Percentiles rank a stretch among this genome's conserved stretches.
These are phyloP conservation scores for Thinocorus orbignyianus DNA, from an alignment of 2,113 vertebrate genomes.

Conservation along the genomic window DNA sequence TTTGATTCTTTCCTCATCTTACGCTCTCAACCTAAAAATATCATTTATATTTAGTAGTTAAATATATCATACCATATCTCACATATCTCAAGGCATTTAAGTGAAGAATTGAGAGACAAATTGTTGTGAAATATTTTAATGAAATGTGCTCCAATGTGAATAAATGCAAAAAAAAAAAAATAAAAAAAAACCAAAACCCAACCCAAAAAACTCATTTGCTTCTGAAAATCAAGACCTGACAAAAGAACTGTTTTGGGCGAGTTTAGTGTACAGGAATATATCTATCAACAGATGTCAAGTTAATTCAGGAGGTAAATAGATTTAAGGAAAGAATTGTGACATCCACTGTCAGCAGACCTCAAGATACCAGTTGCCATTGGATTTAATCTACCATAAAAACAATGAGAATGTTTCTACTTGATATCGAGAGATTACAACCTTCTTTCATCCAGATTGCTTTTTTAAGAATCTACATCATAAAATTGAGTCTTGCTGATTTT, in stretches of 20 bases:
- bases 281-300: conserved; percentile 61
- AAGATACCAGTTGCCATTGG: conserved; percentile 19
- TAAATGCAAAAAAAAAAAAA: not conserved
- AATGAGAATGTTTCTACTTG: conserved; percentile 40
- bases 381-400: conserved; percentile 64
- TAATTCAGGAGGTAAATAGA: conserved; percentile 53
- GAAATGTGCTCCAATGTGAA: not conserved
- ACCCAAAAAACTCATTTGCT: too few species aligned
- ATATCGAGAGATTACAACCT: conserved; percentile 52
- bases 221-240: not conserved
- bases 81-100: not conserved
- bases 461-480: conserved; percentile 30
- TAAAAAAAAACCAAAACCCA: too few species aligned
- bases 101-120: not conserved
- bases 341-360: conserved; percentile 45
- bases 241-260: not conserved
- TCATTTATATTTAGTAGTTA: not conserved
- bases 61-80: not conserved
- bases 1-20: not conserved
- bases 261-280: not conserved
- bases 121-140: not conserved
- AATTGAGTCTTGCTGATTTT: conserved; percentile 49
- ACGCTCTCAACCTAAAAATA: not conserved
- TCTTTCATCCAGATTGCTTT: conserved; percentile 59
- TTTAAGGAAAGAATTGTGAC: conserved; percentile 50